Base-by-base conservation (phyloP, 2,113 vertebrate genomes). In the Amia ocellicauda region DNA sequence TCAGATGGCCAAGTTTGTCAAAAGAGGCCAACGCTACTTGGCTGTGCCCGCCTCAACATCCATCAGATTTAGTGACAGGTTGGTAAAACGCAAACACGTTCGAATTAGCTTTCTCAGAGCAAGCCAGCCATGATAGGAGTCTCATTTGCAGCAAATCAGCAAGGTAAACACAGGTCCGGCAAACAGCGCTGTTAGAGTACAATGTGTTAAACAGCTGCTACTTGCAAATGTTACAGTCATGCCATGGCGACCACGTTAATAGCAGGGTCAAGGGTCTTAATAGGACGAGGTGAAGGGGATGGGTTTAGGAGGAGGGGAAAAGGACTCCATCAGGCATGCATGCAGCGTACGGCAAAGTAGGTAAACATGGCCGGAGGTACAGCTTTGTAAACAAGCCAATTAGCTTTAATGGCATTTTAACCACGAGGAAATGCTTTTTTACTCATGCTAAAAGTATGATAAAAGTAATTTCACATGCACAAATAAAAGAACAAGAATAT, bases 371-470 rank as follows among this genome's bases (percentile, higher is more conserved):
- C 75, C 66, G 54, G 31, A 65, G 55, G 68, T 73, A 56, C 42
- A 72, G 66, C 75, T 75, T 80, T 24, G 72, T 69, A 81, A 72
- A 79, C 80, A 78, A 69, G 81, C 78, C 83, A 88, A 86, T 89
- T 88, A 86, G 81, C 85, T 86, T 88, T 73, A 84, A 86, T 85
- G 78, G 70, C 78, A 69, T 74, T 87, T 81, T 78, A 82, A 84
- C 76, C 80, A 70, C 59, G 65, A 70, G 83, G 80, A 83, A 83
- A 85, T 82, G 83, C 74, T 57, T 78, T n/a, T 84, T 83, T 80
- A 82, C 68, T n/a, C 82, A 87, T 88, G 88, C 80, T 80, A 88
- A 88, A 80, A 59, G 61, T 58, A 73, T 74, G 77, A 69, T 85
- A 80, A 68, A 67, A 83, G 74, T 71, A 77, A 83, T 82, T 74